phyloP scores from a whole-genome alignment of 2,888 invertebrate species.

The Amitus sp. region DNA sequence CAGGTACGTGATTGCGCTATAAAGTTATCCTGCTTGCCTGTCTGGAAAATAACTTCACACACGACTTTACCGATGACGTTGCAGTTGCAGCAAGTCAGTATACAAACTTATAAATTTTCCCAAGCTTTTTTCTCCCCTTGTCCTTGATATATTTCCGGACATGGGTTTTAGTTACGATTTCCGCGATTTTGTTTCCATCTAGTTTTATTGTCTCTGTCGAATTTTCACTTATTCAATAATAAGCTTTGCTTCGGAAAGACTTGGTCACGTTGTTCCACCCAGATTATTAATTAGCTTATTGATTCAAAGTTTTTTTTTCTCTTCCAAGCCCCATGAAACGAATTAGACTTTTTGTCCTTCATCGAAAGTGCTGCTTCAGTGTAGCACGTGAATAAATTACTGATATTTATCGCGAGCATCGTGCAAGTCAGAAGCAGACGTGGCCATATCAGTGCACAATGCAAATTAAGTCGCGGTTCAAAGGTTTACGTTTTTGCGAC shows the following conservation, averaged over 20 bases:
- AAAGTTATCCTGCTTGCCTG: slow-evolving; percentile 38
- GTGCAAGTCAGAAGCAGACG: slow-evolving; percentile 30
- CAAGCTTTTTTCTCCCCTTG: neutral
- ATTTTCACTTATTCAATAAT: too few relatives aligned
- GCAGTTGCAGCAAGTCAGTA: too few relatives aligned
- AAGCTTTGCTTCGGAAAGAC: too few relatives aligned
- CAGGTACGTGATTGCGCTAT: slow-evolving; percentile 50
- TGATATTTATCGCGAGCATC: slow-evolving; percentile 36
- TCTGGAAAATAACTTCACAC: slow-evolving; percentile 7
- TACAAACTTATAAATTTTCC: neutral
- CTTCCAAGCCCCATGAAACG: slow-evolving; percentile 3
- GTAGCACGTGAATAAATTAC: slow-evolving; percentile 38
- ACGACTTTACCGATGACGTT: slow-evolving; percentile 12
- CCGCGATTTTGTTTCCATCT: neutral
- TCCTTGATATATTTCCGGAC: too few relatives aligned
- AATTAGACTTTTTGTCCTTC: slow-evolving; percentile 19
- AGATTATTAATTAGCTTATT: slow-evolving; percentile 1
- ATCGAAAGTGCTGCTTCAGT: slow-evolving; percentile 26
- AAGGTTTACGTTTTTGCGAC: slow-evolving; percentile 2
- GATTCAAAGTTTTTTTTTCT: neutral
- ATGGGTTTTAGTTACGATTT: neutral
- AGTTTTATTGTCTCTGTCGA: too few relatives aligned
- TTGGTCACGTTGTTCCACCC: neutral
- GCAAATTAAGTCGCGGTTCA: slow-evolving; percentile 9
- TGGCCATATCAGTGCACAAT: slow-evolving; percentile 26